These are phyloP conservation scores for Atlantisia rogersi DNA, from an alignment of 2,113 vertebrate species.

Conservation along the genomic window DNA sequence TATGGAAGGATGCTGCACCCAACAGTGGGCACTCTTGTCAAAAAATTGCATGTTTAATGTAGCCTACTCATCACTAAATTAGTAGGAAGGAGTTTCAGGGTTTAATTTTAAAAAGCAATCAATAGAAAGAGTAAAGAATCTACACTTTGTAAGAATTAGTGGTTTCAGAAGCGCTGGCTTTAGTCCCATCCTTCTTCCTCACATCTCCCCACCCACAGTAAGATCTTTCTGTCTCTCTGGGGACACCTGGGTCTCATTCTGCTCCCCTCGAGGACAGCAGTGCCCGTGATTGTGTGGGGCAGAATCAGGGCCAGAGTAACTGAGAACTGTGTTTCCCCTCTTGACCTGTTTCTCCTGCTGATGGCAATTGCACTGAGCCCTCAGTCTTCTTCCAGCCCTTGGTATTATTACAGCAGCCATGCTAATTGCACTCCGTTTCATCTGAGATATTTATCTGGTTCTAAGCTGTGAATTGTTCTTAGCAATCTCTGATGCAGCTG, in stretches of 20 bases:
- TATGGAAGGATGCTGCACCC: background rate
- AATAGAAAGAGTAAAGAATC: background rate
- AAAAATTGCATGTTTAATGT: background rate
- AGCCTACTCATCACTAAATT: background rate
- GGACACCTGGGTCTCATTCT: background rate
- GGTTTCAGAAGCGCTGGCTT: background rate
- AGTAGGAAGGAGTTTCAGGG: background rate
- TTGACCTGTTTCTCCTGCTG: background rate
- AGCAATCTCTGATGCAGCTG: background rate
- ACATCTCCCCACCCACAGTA: background rate
- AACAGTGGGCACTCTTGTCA: background rate
- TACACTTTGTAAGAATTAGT: background rate
- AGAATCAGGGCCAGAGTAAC: background rate
- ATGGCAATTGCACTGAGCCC: background rate
- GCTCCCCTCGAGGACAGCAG: background rate
- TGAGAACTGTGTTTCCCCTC: background rate
- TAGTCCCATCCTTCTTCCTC: background rate
- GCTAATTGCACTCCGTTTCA: background rate
- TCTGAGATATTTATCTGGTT: background rate
- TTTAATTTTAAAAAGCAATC: background rate
- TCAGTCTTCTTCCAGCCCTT: too few species aligned
- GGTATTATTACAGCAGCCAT: accelerated
- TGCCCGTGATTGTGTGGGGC: accelerated
- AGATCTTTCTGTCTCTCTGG: background rate
- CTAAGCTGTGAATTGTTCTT: background rate